These are phyloP conservation scores for Pongo pygmaeus DNA, from an alignment of 2,113 vertebrate genomes.

Conservation along the genomic window DNA sequence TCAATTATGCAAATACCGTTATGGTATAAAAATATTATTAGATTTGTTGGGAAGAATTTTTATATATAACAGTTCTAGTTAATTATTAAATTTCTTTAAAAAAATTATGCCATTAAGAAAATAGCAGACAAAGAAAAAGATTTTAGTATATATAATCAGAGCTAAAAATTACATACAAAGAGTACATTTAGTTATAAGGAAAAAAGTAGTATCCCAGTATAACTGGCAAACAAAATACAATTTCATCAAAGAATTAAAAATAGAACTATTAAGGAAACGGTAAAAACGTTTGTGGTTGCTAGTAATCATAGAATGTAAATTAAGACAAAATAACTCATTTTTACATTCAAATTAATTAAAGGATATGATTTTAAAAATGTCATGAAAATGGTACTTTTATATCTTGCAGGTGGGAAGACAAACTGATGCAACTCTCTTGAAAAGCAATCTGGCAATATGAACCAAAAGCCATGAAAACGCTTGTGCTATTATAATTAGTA, in stretches of 20 bases:
- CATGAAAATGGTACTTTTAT: neutral
- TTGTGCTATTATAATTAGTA: neutral
- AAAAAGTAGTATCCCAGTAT: neutral
- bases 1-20: conserved; percentile 82
- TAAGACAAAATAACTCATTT: conserved; percentile 18
- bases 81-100: conserved; percentile 50
- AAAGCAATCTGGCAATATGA: neutral
- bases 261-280: neutral
- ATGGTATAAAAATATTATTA: conserved; percentile 84
- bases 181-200: neutral
- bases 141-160: neutral
- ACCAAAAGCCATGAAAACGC: neutral
- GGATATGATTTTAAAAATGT: neutral
- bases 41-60: conserved; percentile 70
- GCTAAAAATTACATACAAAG: neutral
- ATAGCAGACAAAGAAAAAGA: neutral
- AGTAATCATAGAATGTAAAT: neutral
- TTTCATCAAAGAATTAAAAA: neutral
- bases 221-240: neutral
- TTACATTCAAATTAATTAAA: neutral
- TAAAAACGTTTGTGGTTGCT: neutral
- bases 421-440: neutral
- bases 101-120: conserved; percentile 59
- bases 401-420: neutral
- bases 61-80: conserved; percentile 55